These are phyloP conservation scores for Armadillidium nasatum DNA, from an alignment of 1,140 invertebrate genomes.

Conservation along the genomic window DNA sequence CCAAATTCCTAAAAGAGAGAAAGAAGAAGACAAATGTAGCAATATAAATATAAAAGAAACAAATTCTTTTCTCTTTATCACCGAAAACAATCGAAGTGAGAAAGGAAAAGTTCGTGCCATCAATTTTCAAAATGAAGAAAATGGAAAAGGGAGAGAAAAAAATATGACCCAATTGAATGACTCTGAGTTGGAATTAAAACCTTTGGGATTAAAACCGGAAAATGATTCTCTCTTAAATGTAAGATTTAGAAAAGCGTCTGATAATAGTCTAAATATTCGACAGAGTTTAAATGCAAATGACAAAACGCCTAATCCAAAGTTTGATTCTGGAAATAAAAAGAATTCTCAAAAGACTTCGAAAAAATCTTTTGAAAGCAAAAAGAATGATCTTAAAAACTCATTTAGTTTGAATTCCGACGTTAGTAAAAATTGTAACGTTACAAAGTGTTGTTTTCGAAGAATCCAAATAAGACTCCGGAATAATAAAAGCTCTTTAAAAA, in stretches of 20 bases:
- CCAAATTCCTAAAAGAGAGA: neutral
- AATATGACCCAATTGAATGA: conserved; percentile 2
- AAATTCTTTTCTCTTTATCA: conserved; percentile 13
- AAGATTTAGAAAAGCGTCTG: neutral
- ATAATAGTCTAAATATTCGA: neutral
- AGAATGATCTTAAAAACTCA: neutral
- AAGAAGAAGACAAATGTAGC: neutral
- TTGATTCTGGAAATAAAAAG: neutral
- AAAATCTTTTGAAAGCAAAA: neutral
- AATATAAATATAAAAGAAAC: conserved; percentile 10
- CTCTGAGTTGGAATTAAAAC: neutral
- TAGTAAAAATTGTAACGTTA: neutral
- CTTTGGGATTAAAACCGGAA: neutral
- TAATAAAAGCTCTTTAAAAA: neutral
- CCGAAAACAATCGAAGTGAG: conserved; percentile 6
- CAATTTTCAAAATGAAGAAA: conserved; percentile 10
- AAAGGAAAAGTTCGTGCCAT: neutral
- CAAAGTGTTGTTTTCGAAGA: neutral
- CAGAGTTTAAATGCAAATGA: neutral
- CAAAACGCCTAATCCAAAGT: neutral
- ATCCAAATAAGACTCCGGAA: neutral
- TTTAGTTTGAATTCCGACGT: neutral
- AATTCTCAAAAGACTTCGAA: neutral
- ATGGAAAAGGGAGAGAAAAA: neutral
- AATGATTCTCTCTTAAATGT: neutral